Conservation (phyloP, 2,797 vertebrate genomes). For the Limnodromus scolopaceus region DNA sequence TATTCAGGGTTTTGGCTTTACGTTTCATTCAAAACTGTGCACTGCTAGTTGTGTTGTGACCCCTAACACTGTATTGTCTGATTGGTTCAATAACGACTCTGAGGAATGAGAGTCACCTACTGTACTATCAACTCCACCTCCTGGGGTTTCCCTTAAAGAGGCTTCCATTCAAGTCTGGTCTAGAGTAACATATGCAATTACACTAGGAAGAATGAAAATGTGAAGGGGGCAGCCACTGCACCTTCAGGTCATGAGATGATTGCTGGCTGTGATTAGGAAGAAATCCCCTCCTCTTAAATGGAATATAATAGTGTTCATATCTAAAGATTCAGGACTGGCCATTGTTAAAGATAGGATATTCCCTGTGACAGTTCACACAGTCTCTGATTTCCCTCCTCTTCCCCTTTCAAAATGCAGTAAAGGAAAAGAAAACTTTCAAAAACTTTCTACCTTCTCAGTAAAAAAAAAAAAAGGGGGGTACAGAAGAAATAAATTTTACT, state of each 20-base stretch:
- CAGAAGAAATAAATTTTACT: neutral
- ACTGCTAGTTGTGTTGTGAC: neutral
- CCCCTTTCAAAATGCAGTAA: neutral
- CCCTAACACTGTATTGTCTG: conserved; percentile 2
- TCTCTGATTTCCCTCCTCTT: neutral
- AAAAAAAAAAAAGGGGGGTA: neutral
- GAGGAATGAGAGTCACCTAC: conserved; percentile 43
- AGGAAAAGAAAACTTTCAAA: neutral
- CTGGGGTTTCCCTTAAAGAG: conserved; percentile 17
- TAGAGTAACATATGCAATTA: conserved; percentile 36
- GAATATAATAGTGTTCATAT: neutral
- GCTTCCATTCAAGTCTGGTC: conserved; percentile 15
- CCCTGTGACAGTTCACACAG: neutral
- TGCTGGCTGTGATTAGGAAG: conserved; percentile 43
- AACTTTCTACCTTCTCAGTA: neutral
- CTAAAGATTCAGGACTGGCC: neutral
- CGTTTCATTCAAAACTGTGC: neutral
- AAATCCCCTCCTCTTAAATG: conserved; percentile 37
- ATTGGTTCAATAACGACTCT: conserved; percentile 52
- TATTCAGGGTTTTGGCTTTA: conserved; percentile 39
- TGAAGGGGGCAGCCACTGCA: conserved; percentile 35
- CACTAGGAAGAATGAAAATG: conserved; percentile 10
- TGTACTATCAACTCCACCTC: conserved; percentile 34
- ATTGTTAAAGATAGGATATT: neutral
- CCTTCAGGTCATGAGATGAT: conserved; percentile 40